A percentile compares a stretch with the other conserved stretches of the same genome.
Conservation (phyloP, 2,797 vertebrate species). For the Yasuhikotakia modesta region DNA sequence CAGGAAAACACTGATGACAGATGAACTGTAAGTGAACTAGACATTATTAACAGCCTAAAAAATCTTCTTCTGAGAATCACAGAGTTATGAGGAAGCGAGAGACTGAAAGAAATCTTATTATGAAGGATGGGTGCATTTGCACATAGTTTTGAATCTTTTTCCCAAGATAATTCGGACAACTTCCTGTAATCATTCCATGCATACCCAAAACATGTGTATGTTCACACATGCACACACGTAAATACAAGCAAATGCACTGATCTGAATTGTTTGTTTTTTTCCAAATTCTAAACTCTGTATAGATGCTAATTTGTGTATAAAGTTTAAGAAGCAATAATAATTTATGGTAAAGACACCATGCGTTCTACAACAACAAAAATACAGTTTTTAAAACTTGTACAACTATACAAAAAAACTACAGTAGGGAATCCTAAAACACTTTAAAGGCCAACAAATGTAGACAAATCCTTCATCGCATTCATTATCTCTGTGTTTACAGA, state of each 20-base stretch:
- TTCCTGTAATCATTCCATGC: conserved; percentile 38
- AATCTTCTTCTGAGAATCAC: conserved; percentile 11
- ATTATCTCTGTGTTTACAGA: conserved; percentile 1
- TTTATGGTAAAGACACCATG: too few relatives aligned
- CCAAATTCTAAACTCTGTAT: not conserved
- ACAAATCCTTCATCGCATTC: not conserved
- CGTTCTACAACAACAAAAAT: not conserved
- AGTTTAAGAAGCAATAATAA: not conserved
- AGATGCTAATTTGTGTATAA: not conserved
- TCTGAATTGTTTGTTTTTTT: not conserved
- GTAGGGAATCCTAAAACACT: too few relatives aligned
- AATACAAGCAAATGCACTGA: not conserved
- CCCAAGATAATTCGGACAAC: conserved; percentile 12
- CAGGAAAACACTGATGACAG: conserved; percentile 31
- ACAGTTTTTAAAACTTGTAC: too few relatives aligned
- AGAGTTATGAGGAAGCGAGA: not conserved
- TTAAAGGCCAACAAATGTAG: not conserved
- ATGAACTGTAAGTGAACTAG: conserved; percentile 37
- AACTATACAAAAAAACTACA: too few relatives aligned
- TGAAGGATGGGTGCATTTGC: not conserved
- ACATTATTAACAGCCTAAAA: conserved; percentile 2
- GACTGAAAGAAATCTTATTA: not conserved
- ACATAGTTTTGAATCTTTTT: not conserved
- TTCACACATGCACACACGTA: not conserved
- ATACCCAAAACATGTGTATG: not conserved